phyloP scores from a whole-genome alignment of 2,888 invertebrate genomes.

The Drosophila hamatofila region DNA sequence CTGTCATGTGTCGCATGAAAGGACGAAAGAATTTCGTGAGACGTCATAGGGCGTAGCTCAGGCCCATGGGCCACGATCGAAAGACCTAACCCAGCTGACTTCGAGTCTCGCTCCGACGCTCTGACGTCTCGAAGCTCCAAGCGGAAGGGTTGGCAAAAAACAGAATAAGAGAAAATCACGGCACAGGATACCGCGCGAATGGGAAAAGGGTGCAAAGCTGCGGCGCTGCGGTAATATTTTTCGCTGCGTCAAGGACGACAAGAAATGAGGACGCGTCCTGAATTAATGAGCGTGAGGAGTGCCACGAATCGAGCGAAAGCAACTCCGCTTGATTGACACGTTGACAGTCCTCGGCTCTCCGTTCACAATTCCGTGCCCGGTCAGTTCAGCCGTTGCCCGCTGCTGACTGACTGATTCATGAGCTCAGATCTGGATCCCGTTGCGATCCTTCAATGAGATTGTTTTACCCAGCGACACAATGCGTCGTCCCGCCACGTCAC shows the following conservation, averaged over 20 bases:
- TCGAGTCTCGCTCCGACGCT: conserved; percentile 4
- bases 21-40: conserved; percentile 25
- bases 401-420: conserved; percentile 18
- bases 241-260: conserved; percentile 53
- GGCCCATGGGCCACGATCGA: conserved; percentile 32
- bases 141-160: conserved; percentile 29
- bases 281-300: conserved; percentile 60
- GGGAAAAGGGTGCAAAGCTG: conserved; percentile 52
- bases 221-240: conserved; percentile 42
- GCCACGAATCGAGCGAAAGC: conserved; percentile 27
- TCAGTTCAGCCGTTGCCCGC: conserved; percentile 30
- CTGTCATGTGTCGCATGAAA: conserved; percentile 47
- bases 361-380: conserved; percentile 34
- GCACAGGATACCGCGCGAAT: conserved; percentile 6
- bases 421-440: conserved; percentile 66
- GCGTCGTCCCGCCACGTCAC: conserved; percentile 14
- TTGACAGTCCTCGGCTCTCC: conserved; percentile 73
- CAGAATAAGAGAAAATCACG: neutral
- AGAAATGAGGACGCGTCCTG: conserved; percentile 62
- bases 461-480: conserved; percentile 38
- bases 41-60: conserved; percentile 48
- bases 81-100: conserved; percentile 5
- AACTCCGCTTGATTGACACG: conserved; percentile 80
- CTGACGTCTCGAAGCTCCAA: conserved; percentile 52
- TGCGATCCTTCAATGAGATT: conserved; percentile 77